These are phyloP conservation scores for Apogon talboti DNA, from an alignment of 2,797 vertebrate species.

Conservation along the genomic window DNA sequence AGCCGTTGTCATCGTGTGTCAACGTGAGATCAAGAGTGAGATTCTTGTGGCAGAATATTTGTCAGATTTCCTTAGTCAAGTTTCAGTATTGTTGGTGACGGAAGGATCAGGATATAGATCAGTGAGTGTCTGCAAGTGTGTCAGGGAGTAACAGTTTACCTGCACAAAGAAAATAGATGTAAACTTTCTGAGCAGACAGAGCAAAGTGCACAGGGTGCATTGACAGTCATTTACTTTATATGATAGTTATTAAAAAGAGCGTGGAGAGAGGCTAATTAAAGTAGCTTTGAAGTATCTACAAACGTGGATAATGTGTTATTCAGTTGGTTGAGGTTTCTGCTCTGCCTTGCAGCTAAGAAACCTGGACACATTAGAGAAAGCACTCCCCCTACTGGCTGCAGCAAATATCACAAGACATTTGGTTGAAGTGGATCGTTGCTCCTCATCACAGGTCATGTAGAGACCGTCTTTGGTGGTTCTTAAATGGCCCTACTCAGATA, in stretches of 20 bases:
- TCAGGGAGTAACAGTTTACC: conserved; percentile 63
- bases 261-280: conserved; percentile 54
- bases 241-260: conserved; percentile 45
- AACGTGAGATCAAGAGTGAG: conserved; percentile 73
- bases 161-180: conserved; percentile 45
- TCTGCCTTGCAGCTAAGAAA: conserved; percentile 44
- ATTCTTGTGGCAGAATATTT: conserved; percentile 74
- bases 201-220: conserved; percentile 30
- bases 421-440: conserved; percentile 43
- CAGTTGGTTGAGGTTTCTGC: conserved; percentile 47
- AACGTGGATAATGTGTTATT: conserved; percentile 55
- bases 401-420: conserved; percentile 20
- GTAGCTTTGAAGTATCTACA: conserved; percentile 63
- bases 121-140: conserved; percentile 63
- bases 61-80: conserved; percentile 69
- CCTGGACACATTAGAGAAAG: conserved; percentile 59
- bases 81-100: conserved; percentile 68
- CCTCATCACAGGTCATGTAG: conserved; percentile 40
- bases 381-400: conserved; percentile 82
- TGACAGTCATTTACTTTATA: conserved; percentile 44
- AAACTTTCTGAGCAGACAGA: conserved; percentile 60
- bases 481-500: conserved; percentile 47
- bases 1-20: conserved; percentile 72
- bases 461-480: conserved; percentile 35
- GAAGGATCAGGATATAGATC: conserved; percentile 66